Evolutionary conservation across 2,888 invertebrate genomes (phyloP).

Genomic region (Helobdella robusta): DNA sequence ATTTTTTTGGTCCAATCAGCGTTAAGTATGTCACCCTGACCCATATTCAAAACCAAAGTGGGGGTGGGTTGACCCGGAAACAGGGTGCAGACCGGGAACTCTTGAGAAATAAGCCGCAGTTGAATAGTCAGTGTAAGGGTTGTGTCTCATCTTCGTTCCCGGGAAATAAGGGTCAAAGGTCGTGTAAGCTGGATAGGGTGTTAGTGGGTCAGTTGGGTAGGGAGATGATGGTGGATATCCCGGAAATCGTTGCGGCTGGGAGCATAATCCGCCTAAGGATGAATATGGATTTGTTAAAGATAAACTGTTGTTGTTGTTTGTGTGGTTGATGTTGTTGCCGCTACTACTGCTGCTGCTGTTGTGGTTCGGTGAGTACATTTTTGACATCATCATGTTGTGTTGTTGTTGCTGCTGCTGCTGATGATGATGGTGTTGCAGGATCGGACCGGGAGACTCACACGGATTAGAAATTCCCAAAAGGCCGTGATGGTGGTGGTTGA

Average conservation of each 20-base stretch:
- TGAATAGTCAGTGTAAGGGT: constrained; percentile 44
- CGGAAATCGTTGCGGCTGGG: neutral
- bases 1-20: too few species aligned
- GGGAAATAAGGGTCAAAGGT: constrained; percentile 29
- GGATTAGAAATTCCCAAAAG: too few species aligned
- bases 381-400: constrained; percentile 20
- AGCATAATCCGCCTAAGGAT: neutral
- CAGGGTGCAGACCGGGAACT: constrained; percentile 41
- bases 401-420: constrained; percentile 18
- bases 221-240: neutral
- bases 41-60: constrained; percentile 39
- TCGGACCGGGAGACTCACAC: too few species aligned
- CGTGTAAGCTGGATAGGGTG: constrained; percentile 27
- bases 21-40: constrained; percentile 24
- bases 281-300: too few species aligned
- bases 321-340: neutral
- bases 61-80: constrained; percentile 31
- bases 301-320: too few species aligned
- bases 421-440: constrained; percentile 9
- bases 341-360: neutral
- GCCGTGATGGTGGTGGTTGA: too few species aligned
- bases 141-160: constrained; percentile 33
- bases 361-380: constrained; percentile 4
- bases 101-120: constrained; percentile 40
- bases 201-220: constrained; percentile 16